phyloP scores from a whole-genome alignment of 2,888 invertebrate genomes.

The Agapostemon virescens region DNA sequence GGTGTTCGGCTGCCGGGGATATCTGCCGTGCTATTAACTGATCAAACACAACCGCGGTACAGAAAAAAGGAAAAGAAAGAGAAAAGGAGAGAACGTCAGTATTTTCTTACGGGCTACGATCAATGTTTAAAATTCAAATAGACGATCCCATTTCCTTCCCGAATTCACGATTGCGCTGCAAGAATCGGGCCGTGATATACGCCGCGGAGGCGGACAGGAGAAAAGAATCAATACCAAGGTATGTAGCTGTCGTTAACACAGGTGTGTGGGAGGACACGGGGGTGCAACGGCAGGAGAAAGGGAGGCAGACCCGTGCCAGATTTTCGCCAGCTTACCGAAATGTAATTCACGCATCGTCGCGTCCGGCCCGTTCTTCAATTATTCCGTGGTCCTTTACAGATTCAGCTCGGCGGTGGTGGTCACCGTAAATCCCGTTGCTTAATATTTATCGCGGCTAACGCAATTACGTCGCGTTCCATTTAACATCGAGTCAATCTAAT shows the following conservation, averaged over 20 bases:
- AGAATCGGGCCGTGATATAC: constrained; percentile 22
- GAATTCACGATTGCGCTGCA: constrained; percentile 23
- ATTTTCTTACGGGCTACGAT: constrained; percentile 2
- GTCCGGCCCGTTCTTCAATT: constrained; percentile 32
- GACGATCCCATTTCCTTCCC: background rate
- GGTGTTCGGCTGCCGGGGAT: background rate
- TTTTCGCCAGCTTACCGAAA: constrained; percentile 15
- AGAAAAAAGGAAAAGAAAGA: too few species aligned
- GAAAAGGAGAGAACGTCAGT: background rate
- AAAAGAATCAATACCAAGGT: constrained; percentile 37
- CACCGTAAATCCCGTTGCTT: constrained; percentile 12
- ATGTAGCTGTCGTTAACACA: constrained; percentile 17
- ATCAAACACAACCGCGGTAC: background rate
- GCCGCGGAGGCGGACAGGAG: background rate
- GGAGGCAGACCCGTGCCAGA: background rate
- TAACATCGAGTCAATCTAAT: constrained; percentile 42
- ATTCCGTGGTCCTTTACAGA: constrained; percentile 26
- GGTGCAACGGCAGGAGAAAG: background rate
- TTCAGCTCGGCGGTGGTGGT: background rate
- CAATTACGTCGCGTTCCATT: constrained; percentile 47
- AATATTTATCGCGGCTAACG: constrained; percentile 50
- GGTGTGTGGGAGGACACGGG: background rate
- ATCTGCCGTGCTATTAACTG: background rate
- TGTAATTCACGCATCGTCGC: constrained; percentile 16
- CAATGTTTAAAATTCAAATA: constrained; percentile 10